Evolutionary conservation across 2,797 vertebrate species (phyloP).

Genomic region (Chaenodraco wilsoni): DNA sequence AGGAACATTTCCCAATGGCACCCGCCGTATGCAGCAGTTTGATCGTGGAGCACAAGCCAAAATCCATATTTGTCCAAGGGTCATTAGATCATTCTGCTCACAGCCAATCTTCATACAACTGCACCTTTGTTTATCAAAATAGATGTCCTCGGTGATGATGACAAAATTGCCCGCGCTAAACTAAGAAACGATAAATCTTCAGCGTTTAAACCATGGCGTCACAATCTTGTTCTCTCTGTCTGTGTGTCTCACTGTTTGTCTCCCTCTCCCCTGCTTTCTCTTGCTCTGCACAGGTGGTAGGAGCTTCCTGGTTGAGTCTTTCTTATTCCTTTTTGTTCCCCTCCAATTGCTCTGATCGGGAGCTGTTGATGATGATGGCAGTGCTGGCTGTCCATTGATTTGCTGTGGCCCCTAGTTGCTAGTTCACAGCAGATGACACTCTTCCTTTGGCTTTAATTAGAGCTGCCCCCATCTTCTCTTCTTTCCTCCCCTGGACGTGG

Average conservation of each 20-base stretch:
- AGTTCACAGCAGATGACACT: constrained; percentile 82
- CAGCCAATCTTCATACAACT: constrained; percentile 55
- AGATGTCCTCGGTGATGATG: constrained; percentile 70
- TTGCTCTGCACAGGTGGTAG: constrained; percentile 79
- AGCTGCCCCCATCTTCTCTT: constrained; percentile 74
- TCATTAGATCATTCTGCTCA: constrained; percentile 67
- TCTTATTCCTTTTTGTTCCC: constrained; percentile 82
- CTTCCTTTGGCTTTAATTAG: constrained; percentile 84
- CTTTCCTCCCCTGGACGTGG: constrained; percentile 70
- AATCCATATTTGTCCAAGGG: constrained; percentile 60
- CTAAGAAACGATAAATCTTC: constrained; percentile 63
- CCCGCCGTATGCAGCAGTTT: constrained; percentile 53
- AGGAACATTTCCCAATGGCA: constrained; percentile 56
- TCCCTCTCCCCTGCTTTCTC: constrained; percentile 59
- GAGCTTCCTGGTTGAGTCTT: constrained; percentile 77
- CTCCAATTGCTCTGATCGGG: constrained; percentile 82
- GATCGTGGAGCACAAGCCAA: constrained; percentile 36
- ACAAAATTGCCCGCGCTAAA: constrained; percentile 67
- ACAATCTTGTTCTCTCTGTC: constrained; percentile 53
- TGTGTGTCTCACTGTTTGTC: constrained; percentile 52
- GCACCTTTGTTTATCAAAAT: constrained; percentile 73
- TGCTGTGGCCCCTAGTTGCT: constrained; percentile 78
- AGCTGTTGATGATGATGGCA: constrained; percentile 80
- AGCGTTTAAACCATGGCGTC: constrained; percentile 44
- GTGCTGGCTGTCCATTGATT: constrained; percentile 84